These are phyloP conservation scores for Chrysaora quinquecirrha DNA, from an alignment of 30 jellyfish, hydroid and myxozoan species.

Conservation along the genomic window DNA sequence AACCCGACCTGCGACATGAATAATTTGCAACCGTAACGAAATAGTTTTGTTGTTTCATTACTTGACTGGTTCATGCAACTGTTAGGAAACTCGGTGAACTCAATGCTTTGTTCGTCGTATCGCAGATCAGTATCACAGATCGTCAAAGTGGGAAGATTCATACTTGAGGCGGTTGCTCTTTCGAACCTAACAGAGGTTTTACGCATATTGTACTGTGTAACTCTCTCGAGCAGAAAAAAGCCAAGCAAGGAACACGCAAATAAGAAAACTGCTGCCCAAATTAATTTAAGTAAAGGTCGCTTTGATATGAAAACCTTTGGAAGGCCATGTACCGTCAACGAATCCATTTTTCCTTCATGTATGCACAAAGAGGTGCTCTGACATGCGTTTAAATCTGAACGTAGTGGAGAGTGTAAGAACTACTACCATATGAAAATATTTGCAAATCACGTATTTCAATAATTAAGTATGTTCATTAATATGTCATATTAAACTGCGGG, in stretches of 20 bases:
- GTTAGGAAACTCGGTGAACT: neutral
- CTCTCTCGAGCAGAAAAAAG: neutral
- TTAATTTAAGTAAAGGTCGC: neutral
- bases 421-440: too few relatives aligned
- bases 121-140: neutral
- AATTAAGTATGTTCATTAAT: too few relatives aligned
- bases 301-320: neutral
- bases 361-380: too few relatives aligned
- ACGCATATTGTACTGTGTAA: neutral
- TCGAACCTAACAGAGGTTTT: neutral
- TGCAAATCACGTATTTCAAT: too few relatives aligned
- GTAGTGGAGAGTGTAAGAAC: too few relatives aligned
- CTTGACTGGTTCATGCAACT: neutral
- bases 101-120: neutral
- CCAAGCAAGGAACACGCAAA: neutral
- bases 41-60: neutral
- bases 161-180: neutral
- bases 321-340: neutral
- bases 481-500: too few relatives aligned
- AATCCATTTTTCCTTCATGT: too few relatives aligned
- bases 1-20: neutral
- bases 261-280: neutral
- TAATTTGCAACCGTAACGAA: neutral
- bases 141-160: neutral
- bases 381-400: too few relatives aligned